Conservation (phyloP, 2,797 vertebrate genomes). For the Novumbra hubbsi region DNA sequence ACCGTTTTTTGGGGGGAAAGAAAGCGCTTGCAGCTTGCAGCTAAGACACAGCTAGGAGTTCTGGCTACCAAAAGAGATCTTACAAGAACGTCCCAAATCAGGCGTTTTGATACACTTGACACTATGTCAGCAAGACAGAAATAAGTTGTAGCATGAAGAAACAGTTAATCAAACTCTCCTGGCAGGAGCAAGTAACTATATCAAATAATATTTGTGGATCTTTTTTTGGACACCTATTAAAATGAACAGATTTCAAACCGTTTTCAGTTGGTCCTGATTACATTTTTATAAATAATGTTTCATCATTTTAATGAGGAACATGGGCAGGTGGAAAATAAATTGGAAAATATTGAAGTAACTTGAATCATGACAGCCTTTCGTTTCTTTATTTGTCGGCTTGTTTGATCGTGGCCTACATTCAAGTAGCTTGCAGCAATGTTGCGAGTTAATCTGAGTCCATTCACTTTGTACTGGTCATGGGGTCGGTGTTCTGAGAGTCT, state of each 20-base stretch:
- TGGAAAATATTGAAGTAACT: background rate
- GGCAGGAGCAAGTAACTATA: background rate
- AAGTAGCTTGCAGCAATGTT: background rate
- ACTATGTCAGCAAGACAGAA: background rate
- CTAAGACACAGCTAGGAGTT: background rate
- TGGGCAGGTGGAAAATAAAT: background rate
- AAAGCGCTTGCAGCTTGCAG: background rate
- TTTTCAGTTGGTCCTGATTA: background rate
- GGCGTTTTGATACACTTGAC: background rate
- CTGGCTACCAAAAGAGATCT: background rate
- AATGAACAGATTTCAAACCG: background rate
- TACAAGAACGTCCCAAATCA: background rate
- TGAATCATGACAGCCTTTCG: background rate
- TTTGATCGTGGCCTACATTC: slow-evolving; percentile 1
- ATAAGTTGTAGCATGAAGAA: background rate
- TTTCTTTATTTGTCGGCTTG: background rate
- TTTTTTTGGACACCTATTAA: background rate
- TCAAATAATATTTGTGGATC: no score
- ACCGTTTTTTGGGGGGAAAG: background rate
- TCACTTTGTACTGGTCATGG: no score
- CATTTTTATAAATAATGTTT: background rate
- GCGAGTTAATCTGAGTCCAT: background rate
- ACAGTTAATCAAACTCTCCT: background rate
- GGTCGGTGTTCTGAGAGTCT: background rate
- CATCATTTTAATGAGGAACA: background rate